Conservation (phyloP, 2,113 vertebrate genomes). For the Vimba vimba region DNA sequence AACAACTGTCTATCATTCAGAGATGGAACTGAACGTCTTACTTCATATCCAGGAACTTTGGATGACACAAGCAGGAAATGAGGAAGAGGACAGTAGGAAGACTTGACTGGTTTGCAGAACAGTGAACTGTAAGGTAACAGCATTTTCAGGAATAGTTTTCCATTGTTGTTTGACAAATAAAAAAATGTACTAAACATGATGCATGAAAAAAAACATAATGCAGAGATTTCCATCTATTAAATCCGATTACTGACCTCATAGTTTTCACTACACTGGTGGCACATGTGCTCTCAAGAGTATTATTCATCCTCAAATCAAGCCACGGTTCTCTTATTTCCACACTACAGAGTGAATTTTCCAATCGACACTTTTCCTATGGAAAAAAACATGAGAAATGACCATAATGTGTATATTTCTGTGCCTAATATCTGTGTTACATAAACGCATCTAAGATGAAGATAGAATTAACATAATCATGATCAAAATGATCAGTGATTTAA, state of each 20-base stretch:
- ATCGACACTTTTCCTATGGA: constrained; percentile 54
- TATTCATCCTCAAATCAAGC: constrained; percentile 39
- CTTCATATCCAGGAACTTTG: constrained; percentile 84
- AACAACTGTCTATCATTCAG: not conserved
- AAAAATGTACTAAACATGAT: not conserved
- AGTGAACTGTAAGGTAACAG: constrained; percentile 31
- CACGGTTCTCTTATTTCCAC: constrained; percentile 33
- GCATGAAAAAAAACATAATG: no score
- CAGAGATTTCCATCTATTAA: not conserved
- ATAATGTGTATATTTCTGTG: not conserved
- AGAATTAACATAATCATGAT: not conserved
- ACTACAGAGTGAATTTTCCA: constrained; percentile 45
- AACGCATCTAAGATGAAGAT: not conserved
- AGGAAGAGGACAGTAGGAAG: not conserved
- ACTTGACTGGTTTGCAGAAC: constrained; percentile 32
- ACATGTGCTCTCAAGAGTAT: constrained; percentile 13
- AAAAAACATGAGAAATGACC: not conserved
- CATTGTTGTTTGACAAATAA: not conserved
- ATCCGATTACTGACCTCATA: constrained; percentile 39
- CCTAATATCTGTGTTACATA: not conserved
- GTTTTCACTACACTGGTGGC: constrained; percentile 52
- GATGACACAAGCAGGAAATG: constrained; percentile 80
- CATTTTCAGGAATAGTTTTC: not conserved
- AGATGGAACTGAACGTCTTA: constrained; percentile 51
- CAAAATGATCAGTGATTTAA: not conserved